These are phyloP conservation scores for Nothura maculosa DNA, from an alignment of 2,797 vertebrate species.

Conservation along the genomic window DNA sequence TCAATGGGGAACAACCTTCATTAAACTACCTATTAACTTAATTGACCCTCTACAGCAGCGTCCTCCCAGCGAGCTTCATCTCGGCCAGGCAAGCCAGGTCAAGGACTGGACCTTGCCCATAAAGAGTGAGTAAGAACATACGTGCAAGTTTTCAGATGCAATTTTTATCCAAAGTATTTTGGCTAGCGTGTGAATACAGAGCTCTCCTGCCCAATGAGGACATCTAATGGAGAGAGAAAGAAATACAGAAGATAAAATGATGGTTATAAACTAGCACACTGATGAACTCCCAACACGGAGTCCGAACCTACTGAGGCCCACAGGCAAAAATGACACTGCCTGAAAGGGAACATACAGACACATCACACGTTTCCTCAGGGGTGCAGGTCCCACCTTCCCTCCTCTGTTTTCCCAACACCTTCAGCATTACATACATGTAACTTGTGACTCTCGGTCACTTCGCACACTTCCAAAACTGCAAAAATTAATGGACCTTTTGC, in stretches of 20 bases:
- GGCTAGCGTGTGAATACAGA: not conserved
- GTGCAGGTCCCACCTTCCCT: not conserved
- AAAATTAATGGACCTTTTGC: not conserved
- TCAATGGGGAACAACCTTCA: conserved; percentile 10
- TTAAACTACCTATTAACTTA: conserved; percentile 20
- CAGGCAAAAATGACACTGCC: not conserved
- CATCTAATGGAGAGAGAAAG: conserved; percentile 65
- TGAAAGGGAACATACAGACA: not conserved
- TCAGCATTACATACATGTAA: not conserved
- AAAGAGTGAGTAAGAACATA: not conserved
- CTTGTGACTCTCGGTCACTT: not conserved
- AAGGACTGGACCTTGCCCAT: not conserved
- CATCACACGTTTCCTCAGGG: not conserved
- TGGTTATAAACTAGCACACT: not conserved
- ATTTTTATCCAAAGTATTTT: not conserved
- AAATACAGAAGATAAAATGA: not conserved
- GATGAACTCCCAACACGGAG: not conserved
- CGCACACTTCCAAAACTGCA: not conserved
- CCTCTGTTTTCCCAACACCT: not conserved
- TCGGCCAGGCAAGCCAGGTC: not conserved
- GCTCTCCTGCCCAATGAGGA: conserved; percentile 56
- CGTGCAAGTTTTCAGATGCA: not conserved
- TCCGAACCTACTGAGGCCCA: not conserved
- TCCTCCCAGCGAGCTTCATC: not conserved
- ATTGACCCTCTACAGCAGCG: not conserved